Evolutionary conservation across 92 coral and sea anemone species (phyloP), one percentile per base, ranked within the genome.

Genomic region (Micromussa lordhowensis): DNA sequence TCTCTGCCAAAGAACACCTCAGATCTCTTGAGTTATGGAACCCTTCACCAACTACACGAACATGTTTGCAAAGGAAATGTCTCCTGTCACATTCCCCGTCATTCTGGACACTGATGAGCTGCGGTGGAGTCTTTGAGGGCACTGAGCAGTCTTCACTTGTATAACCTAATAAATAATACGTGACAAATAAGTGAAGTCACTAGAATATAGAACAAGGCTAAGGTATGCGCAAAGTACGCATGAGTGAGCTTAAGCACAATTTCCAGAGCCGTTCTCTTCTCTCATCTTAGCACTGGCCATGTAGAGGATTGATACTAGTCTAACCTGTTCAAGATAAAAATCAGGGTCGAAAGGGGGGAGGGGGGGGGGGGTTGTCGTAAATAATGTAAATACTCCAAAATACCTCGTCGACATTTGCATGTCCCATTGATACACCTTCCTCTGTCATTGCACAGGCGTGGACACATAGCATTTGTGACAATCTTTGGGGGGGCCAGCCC

Each of bases 321-420:
- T 24, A 61, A 22, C 19, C 64, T 58, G 0, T 3, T 61, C 12
- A 61, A 11, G 9, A 11, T 66, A 66, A 26, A 26, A 2, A 17
- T 1, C 17, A 30, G 32, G 28, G 17, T 28, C 18, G 34, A 26
- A 66, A 28, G 5, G 10, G 71, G 29, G 13, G 29, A 66, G 10
- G 71, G 29, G 13, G 29, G 26, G 5, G 10, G 71, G 29, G 13
- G 29, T 26, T 24, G 29, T 66, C 69, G 69, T 24, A 24, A 63
- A 63, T 44, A 44, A 44, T 44, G 12, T 44, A 8, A 66, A 66
- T 7, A 4, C 34, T 66, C 13, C 16, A 24, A 76, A 64, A 59
- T 81, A 94, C 99, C 99, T 97, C 92, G 92, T 68, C 93, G 85
- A 75, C 99, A 97, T 64, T 86, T 93, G 77, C 99, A 97, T 26